phyloP scores from a whole-genome alignment of 1,140 invertebrate species.

The Uloborus diversus region DNA sequence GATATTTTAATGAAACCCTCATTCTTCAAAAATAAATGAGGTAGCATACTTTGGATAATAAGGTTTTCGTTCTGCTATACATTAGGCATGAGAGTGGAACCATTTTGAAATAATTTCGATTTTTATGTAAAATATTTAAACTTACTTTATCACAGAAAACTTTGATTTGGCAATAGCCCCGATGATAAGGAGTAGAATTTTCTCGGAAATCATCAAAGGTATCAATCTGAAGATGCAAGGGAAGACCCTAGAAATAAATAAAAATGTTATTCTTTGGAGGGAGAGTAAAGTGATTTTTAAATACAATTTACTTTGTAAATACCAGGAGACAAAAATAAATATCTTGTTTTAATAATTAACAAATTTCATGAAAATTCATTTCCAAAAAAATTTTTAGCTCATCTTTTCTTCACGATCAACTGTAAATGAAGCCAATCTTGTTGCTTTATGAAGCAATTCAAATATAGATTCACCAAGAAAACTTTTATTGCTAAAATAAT shows the following conservation, averaged over 20 bases:
- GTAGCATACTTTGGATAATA: no score
- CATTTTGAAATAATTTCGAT: no score
- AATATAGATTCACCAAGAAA: background rate
- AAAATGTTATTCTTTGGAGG: background rate
- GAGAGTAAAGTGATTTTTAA: background rate
- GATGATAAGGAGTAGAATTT: slow-evolving; percentile 81
- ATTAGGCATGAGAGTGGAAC: no score
- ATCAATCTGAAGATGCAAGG: slow-evolving; percentile 97
- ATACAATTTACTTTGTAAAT: background rate
- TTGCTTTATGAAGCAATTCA: background rate
- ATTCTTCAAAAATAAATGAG: no score
- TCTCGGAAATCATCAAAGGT: slow-evolving; percentile 96
- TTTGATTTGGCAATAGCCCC: slow-evolving; percentile 99
- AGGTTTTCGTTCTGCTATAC: no score
- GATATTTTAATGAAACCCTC: no score
- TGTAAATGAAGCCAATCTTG: background rate
- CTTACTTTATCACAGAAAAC: slow-evolving; percentile 99
- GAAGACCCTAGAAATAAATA: slow-evolving; percentile 78
- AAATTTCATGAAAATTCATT: background rate
- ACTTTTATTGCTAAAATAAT: background rate
- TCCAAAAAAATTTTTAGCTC: background rate
- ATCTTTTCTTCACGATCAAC: background rate
- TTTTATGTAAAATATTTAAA: no score
- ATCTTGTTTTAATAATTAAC: background rate
- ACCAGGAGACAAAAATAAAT: no score